phyloP scores from a whole-genome alignment of 2,888 invertebrate genomes.

The Oithona nana region DNA sequence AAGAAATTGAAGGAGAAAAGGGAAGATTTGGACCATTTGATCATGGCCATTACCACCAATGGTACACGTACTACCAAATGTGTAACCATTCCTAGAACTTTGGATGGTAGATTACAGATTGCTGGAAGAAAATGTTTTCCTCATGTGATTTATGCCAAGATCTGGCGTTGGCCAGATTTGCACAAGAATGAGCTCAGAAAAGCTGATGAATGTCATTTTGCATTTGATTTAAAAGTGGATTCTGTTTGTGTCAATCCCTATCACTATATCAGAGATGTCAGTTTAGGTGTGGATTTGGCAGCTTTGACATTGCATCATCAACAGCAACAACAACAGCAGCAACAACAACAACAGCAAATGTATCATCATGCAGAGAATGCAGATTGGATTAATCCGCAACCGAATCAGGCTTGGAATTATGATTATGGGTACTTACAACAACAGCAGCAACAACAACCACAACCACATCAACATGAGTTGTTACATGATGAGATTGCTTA shows the following conservation, averaged over 20 bases:
- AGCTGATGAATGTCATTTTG: not conserved
- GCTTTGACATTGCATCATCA: not conserved
- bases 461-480: too few species aligned
- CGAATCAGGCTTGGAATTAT: not conserved
- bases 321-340: not conserved
- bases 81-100: slow-evolving; percentile 5
- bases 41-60: slow-evolving; percentile 4
- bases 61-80: not conserved
- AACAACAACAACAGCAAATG: not conserved
- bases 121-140: not conserved
- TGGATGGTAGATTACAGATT: slow-evolving; percentile 4
- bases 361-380: not conserved
- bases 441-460: too few species aligned
- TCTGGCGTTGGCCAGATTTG: not conserved
- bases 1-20: slow-evolving; percentile 66
- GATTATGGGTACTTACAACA: too few species aligned
- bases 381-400: not conserved
- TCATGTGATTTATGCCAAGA: not conserved
- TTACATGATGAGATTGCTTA: too few species aligned
- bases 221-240: not conserved
- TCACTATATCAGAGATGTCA: not conserved
- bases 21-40: not conserved
- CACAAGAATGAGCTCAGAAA: not conserved
- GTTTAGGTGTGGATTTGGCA: not conserved
- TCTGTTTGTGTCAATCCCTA: not conserved